Base-by-base conservation (phyloP, 2,113 vertebrate species). In the Psilopsiagon aurifrons region DNA sequence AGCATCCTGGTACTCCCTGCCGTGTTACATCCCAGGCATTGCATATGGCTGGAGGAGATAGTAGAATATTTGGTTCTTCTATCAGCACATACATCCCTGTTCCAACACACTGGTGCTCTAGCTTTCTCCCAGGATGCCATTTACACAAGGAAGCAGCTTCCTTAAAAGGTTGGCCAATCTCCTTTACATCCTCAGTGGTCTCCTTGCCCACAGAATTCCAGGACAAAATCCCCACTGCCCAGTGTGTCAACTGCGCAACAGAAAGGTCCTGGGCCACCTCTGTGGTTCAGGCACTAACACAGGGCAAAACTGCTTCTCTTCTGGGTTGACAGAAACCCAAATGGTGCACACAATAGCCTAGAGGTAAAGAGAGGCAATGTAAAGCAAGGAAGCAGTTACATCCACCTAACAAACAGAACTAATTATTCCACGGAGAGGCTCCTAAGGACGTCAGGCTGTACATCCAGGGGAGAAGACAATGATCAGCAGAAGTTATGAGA, bases 11-110 rank as follows among this genome's bases (percentile, higher is more conserved):
- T 22, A 13, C 18, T 63, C 41, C n/a, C 46, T 29, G 29, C 2
- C 2, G 3, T 0, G 5, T 68, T 69, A 52, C 33, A 62, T 14
- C 6, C 59, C 57, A 19, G 54, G 33, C 33, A 46, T 1, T 60
- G 39, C 24, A 22, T 0, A 3, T 10, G 47, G 71, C 79, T 54
- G 10, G 29, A 80, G 8, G 19, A 59, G 31, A 49, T 9, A 31
- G 1, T 16, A 59, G 22, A 25, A n/a, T 0, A 0, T 51, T 37
- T 75, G 28, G 18, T 13, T 25, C n/a, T 78, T 54, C 64, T 25
- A 22, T 47, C 39, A 57, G 20, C 19, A 52, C 83, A 47, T 43
- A 35, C 52, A 73, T 13, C 33, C 43, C 35, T 71, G 15, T 33
- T 85, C 46, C 33, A 60, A n/a, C 19, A 44, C 37, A 4, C 11